A percentile compares a stretch with the other conserved stretches of the same genome.
Conservation (phyloP, 2,797 vertebrate species). For the Lepilemur septentrionalis region DNA sequence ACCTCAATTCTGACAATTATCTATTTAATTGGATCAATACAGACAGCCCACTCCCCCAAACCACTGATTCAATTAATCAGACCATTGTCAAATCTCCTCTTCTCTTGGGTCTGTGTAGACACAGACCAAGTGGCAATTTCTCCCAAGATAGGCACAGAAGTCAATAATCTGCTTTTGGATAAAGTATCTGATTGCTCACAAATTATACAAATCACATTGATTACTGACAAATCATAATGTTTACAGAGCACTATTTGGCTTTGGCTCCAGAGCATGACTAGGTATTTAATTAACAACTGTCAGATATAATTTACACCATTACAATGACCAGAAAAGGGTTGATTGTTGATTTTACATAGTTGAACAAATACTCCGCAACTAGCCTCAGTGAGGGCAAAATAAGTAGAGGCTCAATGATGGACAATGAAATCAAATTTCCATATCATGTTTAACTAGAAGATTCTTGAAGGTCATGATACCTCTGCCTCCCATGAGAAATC, state of each 20-base stretch:
- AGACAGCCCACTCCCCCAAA: conserved; percentile 74
- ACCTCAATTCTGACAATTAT: conserved; percentile 79
- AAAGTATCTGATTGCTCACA: conserved; percentile 74
- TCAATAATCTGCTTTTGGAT: conserved; percentile 76
- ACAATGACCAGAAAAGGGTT: conserved; percentile 51
- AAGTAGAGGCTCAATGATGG: background rate
- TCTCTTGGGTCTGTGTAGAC: conserved; percentile 60
- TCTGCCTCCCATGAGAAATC: background rate
- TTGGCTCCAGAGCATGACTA: conserved; percentile 65
- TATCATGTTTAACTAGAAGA: background rate
- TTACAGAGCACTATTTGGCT: conserved; percentile 76
- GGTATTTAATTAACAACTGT: conserved; percentile 78
- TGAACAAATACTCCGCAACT: conserved; percentile 24
- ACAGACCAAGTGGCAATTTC: conserved; percentile 70
- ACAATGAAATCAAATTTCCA: background rate
- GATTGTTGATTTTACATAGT: conserved; percentile 34
- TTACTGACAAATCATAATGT: conserved; percentile 79
- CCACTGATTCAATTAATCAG: conserved; percentile 79
- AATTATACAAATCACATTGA: conserved; percentile 81
- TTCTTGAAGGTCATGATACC: background rate
- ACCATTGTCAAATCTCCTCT: conserved; percentile 72
- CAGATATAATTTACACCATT: conserved; percentile 74
- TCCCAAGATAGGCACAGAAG: conserved; percentile 63
- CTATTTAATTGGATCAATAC: conserved; percentile 80
- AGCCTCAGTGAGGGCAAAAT: background rate